Base-by-base conservation (phyloP, 2,797 vertebrate genomes). In the Pelobates cultripes region DNA sequence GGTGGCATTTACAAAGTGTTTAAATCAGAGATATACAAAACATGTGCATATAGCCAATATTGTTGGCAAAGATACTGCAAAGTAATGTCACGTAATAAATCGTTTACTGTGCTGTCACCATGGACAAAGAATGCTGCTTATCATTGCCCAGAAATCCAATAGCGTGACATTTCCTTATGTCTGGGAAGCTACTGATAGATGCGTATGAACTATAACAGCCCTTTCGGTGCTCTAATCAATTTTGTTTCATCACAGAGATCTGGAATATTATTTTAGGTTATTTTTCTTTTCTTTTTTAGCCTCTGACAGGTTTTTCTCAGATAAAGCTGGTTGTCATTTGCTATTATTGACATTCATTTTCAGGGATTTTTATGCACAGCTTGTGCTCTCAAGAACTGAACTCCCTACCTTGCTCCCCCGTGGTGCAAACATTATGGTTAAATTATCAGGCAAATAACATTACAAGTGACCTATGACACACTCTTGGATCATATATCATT, bases 101-200 rank as follows among this genome's bases (percentile, higher is more conserved):
- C 44, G 66, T 73, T 64, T 66, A 72, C 13, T 12, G n/a, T 55
- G 61, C 60, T 55, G 60, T 73, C 63, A 15, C 7, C 14, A 9
- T 73, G 61, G 44, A 79, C 70, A 73, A 79, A 55, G 45, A 73
- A 73, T 45, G 47, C 60, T 72, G 60, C 70, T 79, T 79, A 72
- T 76, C 74, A 66, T 66, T 73, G 60, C 47, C 64, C 60, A 79
- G 60, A 79, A 79, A 73, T 64, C 78, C 78, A 73, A 79, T 79
- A 79, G 43, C 71, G 61, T 79, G 78, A 73, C 78, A 79, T 79
- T 79, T 79, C 78, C 78, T 73, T 53, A 28, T 79, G 70, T 28
- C 60, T 76, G 17, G 14, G 17, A 76, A 63, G 61, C 14, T 14
- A 44, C 60, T 76, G 74, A 66, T 64, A 76, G 42, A 79, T 79